These are phyloP conservation scores for Phodopus roborovskii DNA, from an alignment of 2,113 vertebrate genomes.

Conservation along the genomic window DNA sequence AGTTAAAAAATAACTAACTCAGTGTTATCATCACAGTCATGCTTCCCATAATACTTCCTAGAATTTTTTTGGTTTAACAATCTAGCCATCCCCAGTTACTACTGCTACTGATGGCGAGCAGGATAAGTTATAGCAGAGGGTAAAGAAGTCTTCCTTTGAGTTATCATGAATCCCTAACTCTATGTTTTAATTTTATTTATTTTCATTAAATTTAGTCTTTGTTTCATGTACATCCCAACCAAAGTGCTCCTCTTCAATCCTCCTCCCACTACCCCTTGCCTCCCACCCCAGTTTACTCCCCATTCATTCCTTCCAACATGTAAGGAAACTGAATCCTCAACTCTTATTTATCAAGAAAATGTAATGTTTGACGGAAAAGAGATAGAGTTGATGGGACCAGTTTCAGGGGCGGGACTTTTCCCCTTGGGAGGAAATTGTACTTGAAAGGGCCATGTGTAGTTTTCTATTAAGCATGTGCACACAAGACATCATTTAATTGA, in stretches of 20 bases:
- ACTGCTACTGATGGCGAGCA: not conserved
- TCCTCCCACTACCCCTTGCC: no score
- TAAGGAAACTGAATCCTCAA: not conserved
- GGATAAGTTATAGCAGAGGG: not conserved
- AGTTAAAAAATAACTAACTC: not conserved
- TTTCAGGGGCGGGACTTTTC: not conserved
- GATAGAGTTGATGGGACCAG: not conserved
- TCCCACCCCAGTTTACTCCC: no score
- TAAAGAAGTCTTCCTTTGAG: not conserved
- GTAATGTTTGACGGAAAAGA: not conserved
- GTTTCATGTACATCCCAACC: no score
- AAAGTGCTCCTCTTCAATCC: no score
- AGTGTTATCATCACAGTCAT: not conserved
- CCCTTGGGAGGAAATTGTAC: not conserved
- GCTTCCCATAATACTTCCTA: not conserved
- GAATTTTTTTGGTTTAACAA: not conserved
- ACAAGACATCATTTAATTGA: slow-evolving; percentile 9
- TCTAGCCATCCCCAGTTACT: not conserved
- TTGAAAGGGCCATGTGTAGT: not conserved
- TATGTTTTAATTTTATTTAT: no score
- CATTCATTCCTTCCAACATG: no score
- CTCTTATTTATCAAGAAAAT: not conserved
- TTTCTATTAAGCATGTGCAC: not conserved
- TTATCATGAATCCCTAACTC: not conserved
- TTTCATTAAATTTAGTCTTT: no score